Percentiles rank a stretch among this genome's conserved stretches.
Conservation (phyloP, 2,113 vertebrate genomes). For the Talpa occidentalis region DNA sequence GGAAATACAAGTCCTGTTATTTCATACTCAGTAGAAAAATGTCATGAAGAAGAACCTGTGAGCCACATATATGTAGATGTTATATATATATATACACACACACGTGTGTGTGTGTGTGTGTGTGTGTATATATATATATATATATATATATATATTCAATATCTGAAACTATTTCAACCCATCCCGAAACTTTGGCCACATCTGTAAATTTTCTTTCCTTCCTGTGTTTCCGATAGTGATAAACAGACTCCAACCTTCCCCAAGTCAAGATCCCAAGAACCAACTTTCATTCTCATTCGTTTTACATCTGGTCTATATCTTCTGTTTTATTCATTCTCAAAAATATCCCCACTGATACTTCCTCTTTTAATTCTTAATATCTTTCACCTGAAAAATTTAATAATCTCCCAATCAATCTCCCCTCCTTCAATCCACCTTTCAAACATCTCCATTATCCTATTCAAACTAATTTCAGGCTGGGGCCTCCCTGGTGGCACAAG, state of each 20-base stretch:
- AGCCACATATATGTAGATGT: background rate
- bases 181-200: background rate
- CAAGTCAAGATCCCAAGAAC: background rate
- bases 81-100: background rate
- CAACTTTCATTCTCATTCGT: background rate
- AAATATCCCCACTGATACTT: background rate
- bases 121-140: background rate
- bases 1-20: conserved; percentile 56
- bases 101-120: background rate
- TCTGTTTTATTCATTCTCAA: background rate
- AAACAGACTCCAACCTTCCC: background rate
- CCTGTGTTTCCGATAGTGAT: background rate
- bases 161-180: background rate
- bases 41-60: background rate
- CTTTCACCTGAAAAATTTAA: conserved; percentile 29
- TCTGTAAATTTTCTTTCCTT: background rate
- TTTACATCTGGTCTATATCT: background rate
- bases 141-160: background rate
- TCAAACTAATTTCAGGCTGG: background rate
- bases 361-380: background rate
- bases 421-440: background rate
- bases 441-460: background rate
- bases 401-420: background rate
- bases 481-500: too few relatives aligned
- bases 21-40: conserved; percentile 47